These are phyloP conservation scores for Dermolepida albohirtum DNA, from an alignment of 2,888 invertebrate species.

Conservation along the genomic window DNA sequence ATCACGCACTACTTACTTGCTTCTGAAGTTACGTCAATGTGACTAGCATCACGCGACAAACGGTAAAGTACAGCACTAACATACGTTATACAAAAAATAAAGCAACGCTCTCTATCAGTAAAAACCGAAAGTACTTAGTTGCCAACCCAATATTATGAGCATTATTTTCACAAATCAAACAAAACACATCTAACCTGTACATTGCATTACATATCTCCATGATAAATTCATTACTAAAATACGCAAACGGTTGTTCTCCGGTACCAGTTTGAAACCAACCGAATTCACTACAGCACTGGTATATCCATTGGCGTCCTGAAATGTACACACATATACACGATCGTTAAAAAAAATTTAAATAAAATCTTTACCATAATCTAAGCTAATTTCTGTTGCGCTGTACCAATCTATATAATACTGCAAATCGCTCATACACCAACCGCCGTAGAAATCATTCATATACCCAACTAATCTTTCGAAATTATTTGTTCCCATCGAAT, in stretches of 20 bases:
- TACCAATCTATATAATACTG: slow-evolving; percentile 43
- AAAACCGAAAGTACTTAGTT: too few species aligned
- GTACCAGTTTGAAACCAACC: slow-evolving; percentile 86
- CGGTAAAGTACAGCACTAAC: too few species aligned
- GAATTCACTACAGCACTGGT: slow-evolving; percentile 89
- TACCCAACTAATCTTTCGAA: slow-evolving; percentile 47
- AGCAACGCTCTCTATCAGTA: too few species aligned
- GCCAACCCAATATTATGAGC: too few species aligned
- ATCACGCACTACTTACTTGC: too few species aligned
- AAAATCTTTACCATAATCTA: slow-evolving; percentile 35
- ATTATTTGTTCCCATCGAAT: slow-evolving; percentile 30
- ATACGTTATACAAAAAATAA: too few species aligned
- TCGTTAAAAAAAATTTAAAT: not conserved
- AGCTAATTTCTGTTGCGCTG: slow-evolving; percentile 19
- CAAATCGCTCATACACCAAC: slow-evolving; percentile 46
- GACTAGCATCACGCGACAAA: too few species aligned
- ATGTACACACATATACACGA: not conserved
- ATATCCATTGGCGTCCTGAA: slow-evolving; percentile 76
- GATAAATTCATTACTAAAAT: slow-evolving; percentile 63
- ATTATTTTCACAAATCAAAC: too few species aligned
- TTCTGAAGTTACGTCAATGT: too few species aligned
- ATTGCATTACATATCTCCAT: slow-evolving; percentile 82
- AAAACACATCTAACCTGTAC: slow-evolving; percentile 67
- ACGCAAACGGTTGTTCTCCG: slow-evolving; percentile 71
- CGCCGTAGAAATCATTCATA: slow-evolving; percentile 33